Evolutionary conservation across 2,888 invertebrate species (phyloP), one percentile per base, ranked within the genome.

Genomic region (Acholoe squamosa): DNA sequence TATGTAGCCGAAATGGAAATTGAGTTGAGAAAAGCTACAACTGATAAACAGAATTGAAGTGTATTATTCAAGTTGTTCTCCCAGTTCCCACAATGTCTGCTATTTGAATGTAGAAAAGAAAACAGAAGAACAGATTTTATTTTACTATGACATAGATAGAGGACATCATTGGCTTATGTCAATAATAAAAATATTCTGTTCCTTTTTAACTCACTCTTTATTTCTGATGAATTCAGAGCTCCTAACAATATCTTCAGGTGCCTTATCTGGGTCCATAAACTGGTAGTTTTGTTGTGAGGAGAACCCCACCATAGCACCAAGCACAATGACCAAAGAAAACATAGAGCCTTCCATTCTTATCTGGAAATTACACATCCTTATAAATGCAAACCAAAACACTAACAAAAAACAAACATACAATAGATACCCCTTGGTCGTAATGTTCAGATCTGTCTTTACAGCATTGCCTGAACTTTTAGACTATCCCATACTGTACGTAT

Each of bases 201-300:
- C 5, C 28, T 51, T 43, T 43, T 43, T 3, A 7, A 84, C 84
- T 84, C 25, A 84, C 84, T 84, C 84, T 51, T 84, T 84, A 43
- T 84, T 34, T 84, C 84, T 10, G 84, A 84, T 84, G 43, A 84
- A 84, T 7, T 84, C 84, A 33, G 84, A 34, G 14, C 84, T 16
- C 43, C 34, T 84, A 1, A 84, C 14, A 5, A 34, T 19, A 28
- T 84, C 28, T 34, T 84, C 43, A 7, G 84, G 84, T n/a, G 34
- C 84, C 34, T 84, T 22, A 0, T 84, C 84, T 33, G 84, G 84
- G 84, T 84, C 84, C 22, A 84, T 84, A 43, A 43, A 43, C n/a
- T 84, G 43, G 25, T n/a, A 84, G 43, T 33, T 33, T 33, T 84
- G 84, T 84, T 43, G 43, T 43, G 43, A 43, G 43, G 43, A 43